Evolutionary conservation across 2,797 vertebrate species (phyloP).

Genomic region (Bovichtus diacanthus): DNA sequence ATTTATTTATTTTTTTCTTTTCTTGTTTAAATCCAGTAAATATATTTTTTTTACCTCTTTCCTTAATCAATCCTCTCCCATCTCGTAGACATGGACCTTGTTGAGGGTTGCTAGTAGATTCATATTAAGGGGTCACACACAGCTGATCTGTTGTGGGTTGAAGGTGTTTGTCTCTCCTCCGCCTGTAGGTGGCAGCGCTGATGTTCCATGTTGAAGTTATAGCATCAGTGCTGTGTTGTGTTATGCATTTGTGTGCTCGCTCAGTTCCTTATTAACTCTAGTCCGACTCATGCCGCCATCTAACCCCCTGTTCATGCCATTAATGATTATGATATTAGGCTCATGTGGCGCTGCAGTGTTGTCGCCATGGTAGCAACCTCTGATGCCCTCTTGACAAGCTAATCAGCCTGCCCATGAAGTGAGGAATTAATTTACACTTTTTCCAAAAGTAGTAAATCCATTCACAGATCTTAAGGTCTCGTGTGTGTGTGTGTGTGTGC

Average conservation of each 20-base stretch:
- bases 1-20: not conserved
- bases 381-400: slow-evolving; percentile 15
- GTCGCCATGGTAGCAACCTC: slow-evolving; percentile 38
- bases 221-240: not conserved
- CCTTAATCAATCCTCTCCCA: not conserved
- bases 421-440: slow-evolving; percentile 46
- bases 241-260: slow-evolving; percentile 13
- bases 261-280: slow-evolving; percentile 33
- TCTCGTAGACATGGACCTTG: not conserved
- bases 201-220: not conserved
- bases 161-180: slow-evolving; percentile 20
- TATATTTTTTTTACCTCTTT: not conserved
- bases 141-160: too few relatives aligned
- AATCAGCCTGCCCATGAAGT: not conserved
- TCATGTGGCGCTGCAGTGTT: not conserved
- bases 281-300: not conserved
- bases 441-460: slow-evolving; percentile 34
- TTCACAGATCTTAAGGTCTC: slow-evolving; percentile 19
- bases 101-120: not conserved
- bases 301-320: slow-evolving; percentile 15
- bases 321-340: slow-evolving; percentile 37
- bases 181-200: slow-evolving; percentile 69
- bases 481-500: slow-evolving; percentile 2
- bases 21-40: not conserved
- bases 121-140: not conserved